phyloP scores from a whole-genome alignment of 2,797 vertebrate genomes.

The Podarcis lilfordi region DNA sequence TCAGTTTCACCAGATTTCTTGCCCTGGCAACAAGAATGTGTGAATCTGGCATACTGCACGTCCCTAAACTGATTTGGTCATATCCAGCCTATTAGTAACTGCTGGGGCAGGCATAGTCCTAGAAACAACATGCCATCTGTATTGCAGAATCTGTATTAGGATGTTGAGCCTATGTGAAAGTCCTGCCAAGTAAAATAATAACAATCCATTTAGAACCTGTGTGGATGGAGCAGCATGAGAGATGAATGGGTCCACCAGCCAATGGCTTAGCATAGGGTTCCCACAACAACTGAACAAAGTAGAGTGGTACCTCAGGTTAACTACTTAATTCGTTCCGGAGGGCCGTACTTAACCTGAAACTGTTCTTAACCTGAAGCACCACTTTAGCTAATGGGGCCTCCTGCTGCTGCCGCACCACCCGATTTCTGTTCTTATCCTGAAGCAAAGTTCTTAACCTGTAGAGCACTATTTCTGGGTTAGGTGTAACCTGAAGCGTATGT shows the following conservation, averaged over 20 bases:
- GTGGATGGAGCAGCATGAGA: not conserved
- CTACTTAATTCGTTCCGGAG: no score
- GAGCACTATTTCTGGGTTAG: no score
- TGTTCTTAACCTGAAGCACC: no score
- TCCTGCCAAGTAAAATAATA: not conserved
- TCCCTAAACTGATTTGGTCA: not conserved
- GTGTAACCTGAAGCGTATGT: no score
- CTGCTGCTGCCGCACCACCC: no score
- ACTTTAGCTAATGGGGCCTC: no score
- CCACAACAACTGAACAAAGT: not conserved
- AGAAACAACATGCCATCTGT: not conserved
- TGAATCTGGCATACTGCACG: not conserved
- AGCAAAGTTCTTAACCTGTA: no score
- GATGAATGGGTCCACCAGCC: not conserved
- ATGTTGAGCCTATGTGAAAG: not conserved
- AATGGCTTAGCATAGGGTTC: not conserved
- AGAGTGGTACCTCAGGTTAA: no score
- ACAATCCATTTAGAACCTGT: no score
- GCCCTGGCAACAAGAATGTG: not conserved
- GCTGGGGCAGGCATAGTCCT: not conserved
- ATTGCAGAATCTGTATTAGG: not conserved
- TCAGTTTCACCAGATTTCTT: not conserved
- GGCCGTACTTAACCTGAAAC: no score
- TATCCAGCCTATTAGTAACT: not conserved
- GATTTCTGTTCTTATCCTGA: no score